Conservation (phyloP, 64 coral and sea anemone genomes). For the Actinia equina region DNA sequence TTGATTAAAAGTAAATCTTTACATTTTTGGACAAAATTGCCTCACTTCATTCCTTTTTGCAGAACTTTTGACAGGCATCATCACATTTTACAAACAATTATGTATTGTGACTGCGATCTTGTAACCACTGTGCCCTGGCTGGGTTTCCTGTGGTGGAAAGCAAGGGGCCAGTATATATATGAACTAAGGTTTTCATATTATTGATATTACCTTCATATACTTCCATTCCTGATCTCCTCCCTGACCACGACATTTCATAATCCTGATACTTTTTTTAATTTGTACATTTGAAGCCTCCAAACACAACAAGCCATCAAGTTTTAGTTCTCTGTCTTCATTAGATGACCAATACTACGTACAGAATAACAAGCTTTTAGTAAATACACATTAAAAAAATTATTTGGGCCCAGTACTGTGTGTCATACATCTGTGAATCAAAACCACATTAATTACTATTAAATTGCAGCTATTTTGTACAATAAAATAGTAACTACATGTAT, state of each 20-base stretch:
- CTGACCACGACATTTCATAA: conserved; percentile 82
- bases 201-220: conserved; percentile 43
- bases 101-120: too few relatives aligned
- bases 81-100: too few relatives aligned
- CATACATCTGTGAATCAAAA: too few relatives aligned
- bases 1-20: too few relatives aligned
- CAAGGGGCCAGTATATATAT: not conserved
- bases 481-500: too few relatives aligned
- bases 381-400: not conserved
- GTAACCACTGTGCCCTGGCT: not conserved
- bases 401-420: too few relatives aligned
- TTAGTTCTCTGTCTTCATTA: conserved; percentile 80
- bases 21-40: too few relatives aligned
- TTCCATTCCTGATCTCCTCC: conserved; percentile 80
- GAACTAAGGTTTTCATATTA: not conserved
- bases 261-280: conserved; percentile 12
- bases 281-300: conserved; percentile 49
- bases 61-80: too few relatives aligned
- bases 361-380: not conserved
- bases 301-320: conserved; percentile 69
- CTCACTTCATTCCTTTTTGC: too few relatives aligned
- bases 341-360: conserved; percentile 66
- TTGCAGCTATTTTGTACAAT: too few relatives aligned
- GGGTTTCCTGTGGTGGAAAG: not conserved
- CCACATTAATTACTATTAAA: too few relatives aligned